A percentile compares a stretch with the other conserved stretches of the same genome.
Conservation (phyloP, 2,113 vertebrate genomes). For the Mohoua ochrocephala region DNA sequence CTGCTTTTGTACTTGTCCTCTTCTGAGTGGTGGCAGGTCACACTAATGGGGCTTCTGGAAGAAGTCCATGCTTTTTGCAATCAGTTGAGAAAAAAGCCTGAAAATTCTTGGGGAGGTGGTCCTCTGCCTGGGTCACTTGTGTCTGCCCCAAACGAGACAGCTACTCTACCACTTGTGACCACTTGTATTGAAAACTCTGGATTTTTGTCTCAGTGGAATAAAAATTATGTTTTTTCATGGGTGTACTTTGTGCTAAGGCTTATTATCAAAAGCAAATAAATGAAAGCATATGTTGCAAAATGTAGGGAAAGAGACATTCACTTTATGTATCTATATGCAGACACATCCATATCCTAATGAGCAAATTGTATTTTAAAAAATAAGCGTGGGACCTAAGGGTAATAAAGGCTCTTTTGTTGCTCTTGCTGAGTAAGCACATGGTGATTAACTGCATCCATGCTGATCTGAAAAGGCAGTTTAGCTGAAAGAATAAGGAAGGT, state of each 20-base stretch:
- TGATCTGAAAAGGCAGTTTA: neutral
- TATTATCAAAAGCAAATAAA: neutral
- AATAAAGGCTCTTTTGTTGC: neutral
- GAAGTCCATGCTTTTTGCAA: neutral
- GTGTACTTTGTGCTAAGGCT: neutral
- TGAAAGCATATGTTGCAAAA: neutral
- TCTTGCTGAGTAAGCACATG: neutral
- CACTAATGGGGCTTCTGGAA: constrained; percentile 34
- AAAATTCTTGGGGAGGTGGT: neutral
- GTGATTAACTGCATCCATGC: neutral
- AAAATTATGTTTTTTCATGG: neutral
- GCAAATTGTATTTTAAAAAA: neutral
- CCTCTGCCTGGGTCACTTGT: neutral
- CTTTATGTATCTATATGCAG: neutral
- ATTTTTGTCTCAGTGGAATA: neutral
- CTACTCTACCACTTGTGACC: neutral
- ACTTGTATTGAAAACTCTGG: neutral
- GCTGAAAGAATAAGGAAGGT: neutral
- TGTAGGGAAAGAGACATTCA: neutral
- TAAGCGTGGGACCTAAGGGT: neutral
- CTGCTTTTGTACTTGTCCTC: neutral
- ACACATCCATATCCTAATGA: neutral
- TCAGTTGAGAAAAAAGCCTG: neutral
- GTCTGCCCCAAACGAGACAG: neutral
- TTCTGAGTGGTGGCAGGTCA: neutral